phyloP scores from a whole-genome alignment of 2,113 vertebrate species.

The Paratilapia polleni region DNA sequence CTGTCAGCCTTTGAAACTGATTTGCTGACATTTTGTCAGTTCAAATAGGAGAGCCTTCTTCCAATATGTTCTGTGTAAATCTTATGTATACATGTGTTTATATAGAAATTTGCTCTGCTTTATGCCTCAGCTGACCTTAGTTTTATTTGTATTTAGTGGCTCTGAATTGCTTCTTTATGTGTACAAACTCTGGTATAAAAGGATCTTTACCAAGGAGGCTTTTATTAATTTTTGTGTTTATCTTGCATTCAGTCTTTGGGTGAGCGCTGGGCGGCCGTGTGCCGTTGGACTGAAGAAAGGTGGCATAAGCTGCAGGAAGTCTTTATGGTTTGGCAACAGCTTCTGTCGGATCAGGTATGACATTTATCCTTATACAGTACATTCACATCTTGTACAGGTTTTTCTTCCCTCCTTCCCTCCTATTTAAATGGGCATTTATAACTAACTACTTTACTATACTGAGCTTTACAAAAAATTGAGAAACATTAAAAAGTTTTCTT shows the following conservation, averaged over 20 bases:
- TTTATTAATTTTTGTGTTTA: background rate
- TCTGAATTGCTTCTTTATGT: background rate
- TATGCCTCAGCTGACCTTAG: background rate
- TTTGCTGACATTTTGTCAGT: background rate
- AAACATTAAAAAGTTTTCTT: background rate
- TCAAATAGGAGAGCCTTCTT: background rate
- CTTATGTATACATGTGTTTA: too few relatives aligned
- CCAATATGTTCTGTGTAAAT: background rate
- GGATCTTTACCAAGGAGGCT: background rate
- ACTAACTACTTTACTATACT: background rate
- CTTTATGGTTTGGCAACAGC: slow-evolving; percentile 90
- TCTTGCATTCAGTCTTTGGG: slow-evolving; percentile 85
- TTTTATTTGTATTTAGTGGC: background rate
- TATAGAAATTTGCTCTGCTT: background rate
- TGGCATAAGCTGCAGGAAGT: slow-evolving; percentile 90
- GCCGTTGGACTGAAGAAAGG: slow-evolving; percentile 95
- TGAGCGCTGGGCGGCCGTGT: slow-evolving; percentile 96
- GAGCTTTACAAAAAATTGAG: background rate
- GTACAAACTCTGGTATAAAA: background rate
- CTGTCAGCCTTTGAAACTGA: background rate
- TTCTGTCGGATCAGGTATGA: slow-evolving; percentile 92
- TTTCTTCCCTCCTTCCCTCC: background rate
- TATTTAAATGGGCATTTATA: background rate
- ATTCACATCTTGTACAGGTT: background rate
- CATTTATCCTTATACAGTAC: background rate